Evolutionary conservation across 1,140 invertebrate genomes (phyloP), one percentile per base, ranked within the genome.

Genomic region (Leguminivora glycinivorella): DNA sequence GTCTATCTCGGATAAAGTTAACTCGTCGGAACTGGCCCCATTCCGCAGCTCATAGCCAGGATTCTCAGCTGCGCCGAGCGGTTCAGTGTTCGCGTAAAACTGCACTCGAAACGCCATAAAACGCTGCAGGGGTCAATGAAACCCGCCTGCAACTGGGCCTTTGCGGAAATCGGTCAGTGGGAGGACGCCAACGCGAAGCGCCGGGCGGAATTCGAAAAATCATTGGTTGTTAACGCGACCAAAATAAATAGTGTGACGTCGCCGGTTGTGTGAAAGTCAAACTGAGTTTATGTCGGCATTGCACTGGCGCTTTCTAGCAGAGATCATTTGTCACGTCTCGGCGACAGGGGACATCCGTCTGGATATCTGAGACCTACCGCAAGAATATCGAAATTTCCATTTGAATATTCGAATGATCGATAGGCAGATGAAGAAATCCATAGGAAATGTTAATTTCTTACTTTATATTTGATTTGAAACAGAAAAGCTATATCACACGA

Each of bases 51-150:
- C 17, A 63, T 14, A 29, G 14, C 14, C 58, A 34, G 58, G 25
- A 63, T 34, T 63, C 26, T 29, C 25, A 63, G 58, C 58, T 63
- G 58, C 58, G 58, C 58, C 10, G n/a, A 26, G 56, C 56, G 56
- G 56, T 31, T 63, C 58, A 63, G 58, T 17, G 58, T 12, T 63
- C 63, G 34, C 72, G 73, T 72, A 68, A 79, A 77, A 72, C 68
- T 68, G 77, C 75, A 76, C 78, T 85, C 70, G 78, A 77, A 77
- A 76, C 38, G 74, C 69, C 58, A 77, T 83, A 80, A 82, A 84
- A 76, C 70, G 43, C 19, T 72, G 52, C 56, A 68, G 72, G 75
- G 80, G 80, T 83, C 80, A 82, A 79, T 79, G 80, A 76, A 82
- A 72, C 81, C 69, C 74, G 75, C 67, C 29, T 72, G 66, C 70